Evolutionary conservation across 2,797 vertebrate species (phyloP).

Genomic region (Tenualosa ilisha): DNA sequence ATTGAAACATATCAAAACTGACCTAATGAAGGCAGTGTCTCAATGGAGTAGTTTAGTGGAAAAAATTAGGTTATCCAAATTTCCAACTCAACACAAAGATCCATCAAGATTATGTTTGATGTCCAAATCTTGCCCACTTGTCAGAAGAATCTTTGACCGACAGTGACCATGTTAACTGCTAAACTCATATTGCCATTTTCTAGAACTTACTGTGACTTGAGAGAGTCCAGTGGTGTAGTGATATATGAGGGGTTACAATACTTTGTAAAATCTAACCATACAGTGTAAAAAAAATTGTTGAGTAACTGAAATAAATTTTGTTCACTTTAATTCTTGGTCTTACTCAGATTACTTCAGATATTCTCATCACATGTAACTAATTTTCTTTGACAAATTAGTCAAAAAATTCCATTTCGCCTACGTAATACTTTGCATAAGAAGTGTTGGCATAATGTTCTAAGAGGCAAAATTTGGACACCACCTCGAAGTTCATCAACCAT

Average conservation of each 20-base stretch:
- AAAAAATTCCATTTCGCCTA: not conserved
- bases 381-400: not conserved
- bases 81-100: not conserved
- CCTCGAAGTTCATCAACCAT: not conserved
- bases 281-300: not conserved
- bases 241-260: not conserved
- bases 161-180: not conserved
- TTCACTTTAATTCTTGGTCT: not conserved
- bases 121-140: slow-evolving; percentile 4
- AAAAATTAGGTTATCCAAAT: not conserved
- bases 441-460: not conserved
- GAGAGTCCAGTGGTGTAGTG: not conserved
- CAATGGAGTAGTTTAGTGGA: not conserved
- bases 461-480: slow-evolving; percentile 13
- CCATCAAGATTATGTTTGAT: not conserved
- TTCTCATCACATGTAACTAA: not conserved
- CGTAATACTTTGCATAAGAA: slow-evolving; percentile 25
- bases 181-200: not conserved
- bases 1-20: slow-evolving; percentile 39
- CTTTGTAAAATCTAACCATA: not conserved
- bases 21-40: slow-evolving; percentile 51
- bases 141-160: not conserved
- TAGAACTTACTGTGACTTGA: not conserved
- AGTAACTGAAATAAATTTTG: not conserved
- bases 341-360: too few species aligned